A percentile compares a stretch with the other conserved stretches of the same genome.
These are phyloP conservation scores for Epizoanthus stellaris DNA, from an alignment of 92 coral and sea anemone species.

Conservation along the genomic window DNA sequence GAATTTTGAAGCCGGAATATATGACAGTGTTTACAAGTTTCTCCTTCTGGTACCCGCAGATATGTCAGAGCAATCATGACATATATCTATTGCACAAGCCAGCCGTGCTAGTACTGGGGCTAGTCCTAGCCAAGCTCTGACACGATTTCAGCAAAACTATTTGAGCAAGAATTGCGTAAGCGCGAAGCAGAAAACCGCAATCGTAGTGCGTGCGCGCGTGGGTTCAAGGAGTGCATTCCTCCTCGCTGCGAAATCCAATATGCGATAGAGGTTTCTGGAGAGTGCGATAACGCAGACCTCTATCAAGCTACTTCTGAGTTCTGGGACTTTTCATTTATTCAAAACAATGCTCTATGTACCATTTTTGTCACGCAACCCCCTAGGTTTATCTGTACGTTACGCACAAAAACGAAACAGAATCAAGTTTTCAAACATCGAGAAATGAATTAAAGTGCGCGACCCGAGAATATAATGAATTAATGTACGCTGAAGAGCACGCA, in stretches of 20 bases:
- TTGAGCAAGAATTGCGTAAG: background rate
- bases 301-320: background rate
- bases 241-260: constrained; percentile 11
- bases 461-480: too few relatives aligned
- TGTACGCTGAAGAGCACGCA: too few relatives aligned
- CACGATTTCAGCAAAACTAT: background rate
- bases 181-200: background rate
- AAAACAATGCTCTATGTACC: background rate
- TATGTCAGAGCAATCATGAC: background rate
- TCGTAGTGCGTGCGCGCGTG: background rate
- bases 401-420: too few relatives aligned
- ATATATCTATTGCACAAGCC: background rate
- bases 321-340: too few relatives aligned
- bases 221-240: background rate
- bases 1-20: too few relatives aligned
- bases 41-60: background rate
- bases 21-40: background rate
- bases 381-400: background rate
- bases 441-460: too few relatives aligned
- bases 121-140: background rate
- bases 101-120: background rate
- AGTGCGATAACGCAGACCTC: constrained; percentile 4
- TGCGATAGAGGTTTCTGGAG: background rate
- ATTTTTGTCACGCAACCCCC: background rate
- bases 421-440: too few relatives aligned